phyloP scores from a whole-genome alignment of 2,113 vertebrate species.

The Alaudala cheleensis region DNA sequence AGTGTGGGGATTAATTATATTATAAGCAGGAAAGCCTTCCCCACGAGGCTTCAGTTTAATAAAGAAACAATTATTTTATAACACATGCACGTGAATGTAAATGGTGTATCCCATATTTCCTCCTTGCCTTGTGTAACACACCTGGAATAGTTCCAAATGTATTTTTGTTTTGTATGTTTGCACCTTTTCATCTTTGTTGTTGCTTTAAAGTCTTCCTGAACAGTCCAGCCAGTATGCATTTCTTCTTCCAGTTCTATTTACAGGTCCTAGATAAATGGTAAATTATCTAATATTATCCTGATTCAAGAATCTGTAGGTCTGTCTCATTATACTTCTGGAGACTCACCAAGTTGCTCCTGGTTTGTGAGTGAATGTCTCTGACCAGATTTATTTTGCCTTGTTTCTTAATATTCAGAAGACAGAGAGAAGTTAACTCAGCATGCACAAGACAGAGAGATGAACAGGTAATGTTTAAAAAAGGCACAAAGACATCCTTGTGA shows the following conservation, averaged over 20 bases:
- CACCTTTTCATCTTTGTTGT: background rate
- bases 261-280: background rate
- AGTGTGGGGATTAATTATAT: background rate
- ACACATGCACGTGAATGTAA: accelerated
- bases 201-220: background rate
- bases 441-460: background rate
- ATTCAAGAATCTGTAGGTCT: background rate
- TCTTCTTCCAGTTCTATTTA: background rate
- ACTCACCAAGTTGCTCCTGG: background rate
- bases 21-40: background rate
- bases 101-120: background rate
- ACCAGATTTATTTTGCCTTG: background rate
- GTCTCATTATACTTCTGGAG: background rate
- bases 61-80: background rate
- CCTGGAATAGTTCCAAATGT: background rate
- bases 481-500: background rate
- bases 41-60: background rate
- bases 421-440: background rate
- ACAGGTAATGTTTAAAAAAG: background rate
- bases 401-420: background rate
- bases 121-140: background rate
- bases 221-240: background rate
- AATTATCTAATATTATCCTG: background rate
- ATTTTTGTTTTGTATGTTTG: background rate
- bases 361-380: background rate